Evolutionary conservation across 2,888 invertebrate genomes (phyloP).

Genomic region (Caprella mutica): DNA sequence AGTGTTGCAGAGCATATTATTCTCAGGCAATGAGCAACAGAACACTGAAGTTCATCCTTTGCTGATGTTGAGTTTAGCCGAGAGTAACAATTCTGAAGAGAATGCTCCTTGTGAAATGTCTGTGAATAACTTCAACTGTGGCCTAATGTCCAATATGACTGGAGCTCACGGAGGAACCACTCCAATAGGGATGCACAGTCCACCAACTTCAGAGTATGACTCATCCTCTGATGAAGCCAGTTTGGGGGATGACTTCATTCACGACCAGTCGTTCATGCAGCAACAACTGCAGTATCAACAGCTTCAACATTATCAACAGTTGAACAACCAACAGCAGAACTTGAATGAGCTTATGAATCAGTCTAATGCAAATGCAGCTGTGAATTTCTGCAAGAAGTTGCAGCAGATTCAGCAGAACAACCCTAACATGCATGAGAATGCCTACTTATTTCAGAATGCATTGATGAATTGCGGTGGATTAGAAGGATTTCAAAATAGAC

Average conservation of each 20-base stretch:
- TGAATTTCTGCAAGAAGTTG: too few species aligned
- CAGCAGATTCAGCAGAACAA: too few species aligned
- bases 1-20: conserved; percentile 3
- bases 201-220: conserved; percentile 7
- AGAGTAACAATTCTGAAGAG: background rate
- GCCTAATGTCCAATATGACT: too few species aligned
- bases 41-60: background rate
- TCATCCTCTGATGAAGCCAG: conserved; percentile 9
- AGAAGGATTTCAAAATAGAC: background rate
- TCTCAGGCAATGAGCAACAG: conserved; percentile 4
- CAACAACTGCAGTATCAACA: conserved; percentile 2
- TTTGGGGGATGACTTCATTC: conserved; percentile 3
- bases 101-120: too few species aligned
- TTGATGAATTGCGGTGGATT: conserved; percentile 6
- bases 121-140: too few species aligned
- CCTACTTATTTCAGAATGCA: conserved; percentile 10
- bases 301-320: conserved; percentile 3
- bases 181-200: conserved; percentile 5
- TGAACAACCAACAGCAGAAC: conserved; percentile 6
- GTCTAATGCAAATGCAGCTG: too few species aligned
- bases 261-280: background rate
- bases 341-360: too few species aligned
- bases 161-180: too few species aligned
- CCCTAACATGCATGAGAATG: too few species aligned
- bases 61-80: conserved; percentile 8